Evolutionary conservation across 2,888 invertebrate genomes (phyloP), one percentile per base, ranked within the genome.

Genomic region (Acleris emargana): DNA sequence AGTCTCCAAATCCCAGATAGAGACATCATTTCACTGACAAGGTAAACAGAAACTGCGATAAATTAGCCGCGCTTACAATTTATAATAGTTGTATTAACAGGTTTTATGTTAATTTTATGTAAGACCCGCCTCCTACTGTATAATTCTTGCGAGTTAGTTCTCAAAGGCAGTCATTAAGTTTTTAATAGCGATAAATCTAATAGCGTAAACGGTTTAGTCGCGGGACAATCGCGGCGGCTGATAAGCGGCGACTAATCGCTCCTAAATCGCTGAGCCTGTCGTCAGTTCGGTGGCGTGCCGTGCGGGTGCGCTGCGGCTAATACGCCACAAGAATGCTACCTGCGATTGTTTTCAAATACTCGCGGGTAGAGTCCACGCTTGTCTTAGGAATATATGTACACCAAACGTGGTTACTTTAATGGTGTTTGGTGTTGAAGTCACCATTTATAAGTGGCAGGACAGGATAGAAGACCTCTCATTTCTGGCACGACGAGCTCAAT

Each of bases 91-190:
- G 76, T 81, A 81, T 84, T 81, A 79, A 82, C 81, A 83, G 81
- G 83, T 86, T 89, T 84, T 83, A 88, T 88, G 88, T 74, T 87
- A 87, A 90, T 89, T 87, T 88, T 87, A 88, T 89, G 86, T 84
- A 83, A 77, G 78, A 74, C 71, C 81, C 86, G 83, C 86, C 83
- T 80, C 82, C 76, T 69, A 75, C 73, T 77, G 79, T 81, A 82
- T 84, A 82, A 80, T 82, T 79, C 76, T 75, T 72, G 74, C 78
- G 75, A 76, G 76, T 80, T 59, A 68, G 69, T 61, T 78, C 73
- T 71, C 74, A 76, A 69, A 78, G 77, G 77, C 74, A 76, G 78
- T 80, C 82, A 84, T 86, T 86, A 83, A 74, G 76, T 82, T 87
- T 87, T 88, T 86, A 87, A 86, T 78, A 78, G 83, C 80, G 71